Evolutionary conservation across 1,140 invertebrate species (phyloP), one percentile per base, ranked within the genome.

Genomic region (Asobara japonica): DNA sequence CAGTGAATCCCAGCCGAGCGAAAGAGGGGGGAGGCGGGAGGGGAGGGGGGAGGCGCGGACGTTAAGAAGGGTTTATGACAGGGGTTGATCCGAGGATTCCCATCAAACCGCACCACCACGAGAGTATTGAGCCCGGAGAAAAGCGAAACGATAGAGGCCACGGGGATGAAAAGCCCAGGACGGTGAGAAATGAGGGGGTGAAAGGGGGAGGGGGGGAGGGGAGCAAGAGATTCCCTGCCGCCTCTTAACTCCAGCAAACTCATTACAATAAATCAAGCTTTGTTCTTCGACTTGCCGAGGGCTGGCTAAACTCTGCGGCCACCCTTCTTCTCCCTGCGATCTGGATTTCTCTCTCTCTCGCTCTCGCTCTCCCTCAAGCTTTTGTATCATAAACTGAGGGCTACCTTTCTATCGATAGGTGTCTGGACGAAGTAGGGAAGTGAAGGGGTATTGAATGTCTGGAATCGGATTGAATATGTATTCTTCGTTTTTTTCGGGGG

Each of bases 191-290:
- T 29, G 61, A 60, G 36, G 56, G 71, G 76, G 74, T 41, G 73
- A 69, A 69, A 6, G 25, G 62, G 33, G 41, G 69, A 65, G 33
- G 18, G 22, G 60, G 66, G 22, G 36, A 67, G 25, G 61, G 65
- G 41, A 48, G 60, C 36, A 56, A 72, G 71, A 33, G 62, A 68
- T 45, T 65, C 18, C 67, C 66, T 71, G 68, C 75, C 74, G 77
- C 84, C 86, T 87, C 84, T 86, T 86, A 87, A 88, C 86, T 86
- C 84, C 84, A 81, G 78, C 25, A 86, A 88, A 87, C 86, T 88
- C 86, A 87, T 87, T 87, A 87, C 85, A 86, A 88, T 88, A 87
- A 88, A 88, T 87, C 86, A 88, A 87, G 86, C 85, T 88, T 87
- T 87, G 84, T 87, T 87, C 86, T 84, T 86, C 84, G 82, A 81